phyloP scores from a whole-genome alignment of 1,140 invertebrate genomes.

The Ephestia elutella region DNA sequence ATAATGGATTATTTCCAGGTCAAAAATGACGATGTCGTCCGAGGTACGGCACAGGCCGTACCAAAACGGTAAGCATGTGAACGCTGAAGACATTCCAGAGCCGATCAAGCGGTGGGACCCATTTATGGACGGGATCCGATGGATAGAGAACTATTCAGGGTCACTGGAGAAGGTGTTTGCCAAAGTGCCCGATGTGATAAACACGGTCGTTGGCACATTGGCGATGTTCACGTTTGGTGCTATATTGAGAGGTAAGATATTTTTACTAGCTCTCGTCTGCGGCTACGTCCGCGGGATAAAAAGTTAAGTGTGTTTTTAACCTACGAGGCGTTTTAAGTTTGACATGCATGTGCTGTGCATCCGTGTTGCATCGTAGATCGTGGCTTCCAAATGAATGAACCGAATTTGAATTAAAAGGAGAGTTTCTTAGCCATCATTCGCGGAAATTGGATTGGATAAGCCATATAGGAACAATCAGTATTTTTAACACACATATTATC shows the following conservation, averaged over 20 bases:
- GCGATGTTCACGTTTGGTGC: slow-evolving; percentile 76
- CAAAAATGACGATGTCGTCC: not conserved
- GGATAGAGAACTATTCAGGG: slow-evolving; percentile 74
- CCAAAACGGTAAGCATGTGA: not conserved
- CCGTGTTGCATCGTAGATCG: too few species aligned
- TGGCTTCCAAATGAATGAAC: too few species aligned
- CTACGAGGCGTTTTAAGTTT: too few species aligned
- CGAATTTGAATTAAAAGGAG: too few species aligned
- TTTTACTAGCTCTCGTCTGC: not conserved
- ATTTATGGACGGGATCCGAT: slow-evolving; percentile 69
- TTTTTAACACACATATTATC: too few species aligned
- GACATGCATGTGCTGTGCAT: too few species aligned
- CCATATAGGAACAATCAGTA: too few species aligned
- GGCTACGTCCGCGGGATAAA: too few species aligned
- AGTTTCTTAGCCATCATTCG: too few species aligned
- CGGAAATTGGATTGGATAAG: too few species aligned
- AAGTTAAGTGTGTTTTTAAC: too few species aligned
- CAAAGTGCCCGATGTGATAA: slow-evolving; percentile 70
- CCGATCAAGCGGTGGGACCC: slow-evolving; percentile 62
- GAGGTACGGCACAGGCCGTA: not conserved
- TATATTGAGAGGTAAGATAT: slow-evolving; percentile 74
- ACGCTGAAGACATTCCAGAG: not conserved
- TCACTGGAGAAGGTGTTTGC: slow-evolving; percentile 73
- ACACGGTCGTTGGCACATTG: slow-evolving; percentile 71
- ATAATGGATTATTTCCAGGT: too few species aligned